Base-by-base conservation (phyloP, 2,113 vertebrate genomes). In the Nesoenas mayeri region DNA sequence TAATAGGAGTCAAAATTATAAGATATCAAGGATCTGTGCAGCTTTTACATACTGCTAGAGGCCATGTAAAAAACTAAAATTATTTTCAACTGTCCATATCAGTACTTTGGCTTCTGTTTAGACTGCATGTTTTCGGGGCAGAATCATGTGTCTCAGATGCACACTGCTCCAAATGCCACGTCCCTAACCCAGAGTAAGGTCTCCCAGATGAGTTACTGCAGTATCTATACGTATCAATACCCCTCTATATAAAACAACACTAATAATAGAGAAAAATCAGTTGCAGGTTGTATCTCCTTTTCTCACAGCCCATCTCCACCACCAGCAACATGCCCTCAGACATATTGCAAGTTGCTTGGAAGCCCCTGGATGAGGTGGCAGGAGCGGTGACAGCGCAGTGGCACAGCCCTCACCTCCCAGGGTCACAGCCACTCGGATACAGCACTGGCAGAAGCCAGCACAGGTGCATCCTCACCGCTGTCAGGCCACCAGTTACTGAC, bases 381-480 rank as follows among this genome's bases (percentile, higher is more conserved):
- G 8, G 2, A 67, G n/a, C n/a, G 10, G 15, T 6, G 2, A 51
- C 32, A 58, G 11, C 56, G 40, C 47, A 26, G 57, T 4, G 34
- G 79, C 1, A 18, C 25, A 16, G 60, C 34, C 4, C 4, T 1
- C 36, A 19, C 19, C 12, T 7, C 51, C 34, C 25, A 2, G 5
- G 10, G 58, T 12, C 18, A 34, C 1, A 64, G n/a, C 61, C 60
- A 29, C 48, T 71, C 71, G 64, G 29, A 22, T 7, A 21, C 0
- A 0, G 38, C 44, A 10, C 20, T 11, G 34, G 47, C 47, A 75
- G 38, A 53, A 83, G 34, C 32, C 79, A 28, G 34, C 2, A 3
- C 0, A 11, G 38, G 11, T 14, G 10, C 3, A 31, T 3, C 44
- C 22, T 42, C 20, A 36, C 42, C 22, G 18, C 0, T 12, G 9